Base-by-base conservation (phyloP, 2,797 vertebrate species). In the Cynopterus sphinx region DNA sequence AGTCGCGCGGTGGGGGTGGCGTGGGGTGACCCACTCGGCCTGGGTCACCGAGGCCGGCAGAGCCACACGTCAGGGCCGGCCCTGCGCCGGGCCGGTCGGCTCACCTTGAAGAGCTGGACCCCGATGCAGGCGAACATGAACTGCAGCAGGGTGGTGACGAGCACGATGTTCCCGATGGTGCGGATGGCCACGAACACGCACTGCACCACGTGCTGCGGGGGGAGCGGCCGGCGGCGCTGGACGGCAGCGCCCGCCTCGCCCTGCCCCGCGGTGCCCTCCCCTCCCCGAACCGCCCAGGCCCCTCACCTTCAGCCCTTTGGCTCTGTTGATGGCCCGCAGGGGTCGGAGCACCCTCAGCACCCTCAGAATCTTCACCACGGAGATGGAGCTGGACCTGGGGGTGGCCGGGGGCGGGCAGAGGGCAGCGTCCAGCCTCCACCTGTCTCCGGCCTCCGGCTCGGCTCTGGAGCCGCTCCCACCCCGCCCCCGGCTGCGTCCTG, bases 121-220 rank as follows among this genome's bases (percentile, higher is more conserved):
- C 99, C 99, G 0, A 99, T 99, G 97, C 99, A 99, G 97, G 99
- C 98, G 21, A 99, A 99, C 98, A 99, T 99, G 98, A 99, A 99
- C 98, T 99, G 99, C 93, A 99, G 98, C 97, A 99, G 97, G 1
- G 99, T 99, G 0, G 99, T 99, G 97, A 99, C 99, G 75, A 99
- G 98, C 84, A 99, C 99, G 0, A 99, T 99, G 98, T 99, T 99
- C 36, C 99, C 99, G 0, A 99, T 99, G 16, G 99, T 99, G 98
- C 99, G 99, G 98, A 99, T 99, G 97, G 99, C 99, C 96, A 99
- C 99, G 15, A 99, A 99, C 96, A 99, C 99, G 0, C 99, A 99
- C 97, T 99, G 99, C 87, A 99, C 99, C 96, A 99, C 99, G 0
- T 99, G 99, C 99, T 99, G 97, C 0, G 33, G 53, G 68, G 57